Base-by-base conservation (phyloP, 2,113 vertebrate genomes). In the Tetraodon nigroviridis region DNA sequence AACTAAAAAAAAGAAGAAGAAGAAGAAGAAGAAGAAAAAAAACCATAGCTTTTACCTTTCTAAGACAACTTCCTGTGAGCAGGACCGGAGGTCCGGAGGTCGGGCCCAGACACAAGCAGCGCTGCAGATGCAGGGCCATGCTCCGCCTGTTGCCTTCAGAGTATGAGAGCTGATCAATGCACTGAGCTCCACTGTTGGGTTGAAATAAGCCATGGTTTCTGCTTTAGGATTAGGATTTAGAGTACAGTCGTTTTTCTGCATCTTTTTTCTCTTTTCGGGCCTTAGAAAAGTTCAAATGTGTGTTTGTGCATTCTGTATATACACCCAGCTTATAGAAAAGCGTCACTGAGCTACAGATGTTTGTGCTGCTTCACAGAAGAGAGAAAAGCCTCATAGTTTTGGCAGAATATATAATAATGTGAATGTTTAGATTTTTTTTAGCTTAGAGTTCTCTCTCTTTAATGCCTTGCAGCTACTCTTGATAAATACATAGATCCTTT, bases 71-170 rank as follows among this genome's bases (percentile, higher is more conserved):
- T 84, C 88, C 82, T 87, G 84, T 58, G 76, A 78, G 83, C 58
- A 75, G 55, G 67, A 79, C 27, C 49, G 62, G 64, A 52, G 77
- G 86, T 80, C 76, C 47, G 64, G 61, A 51, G 42, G 61, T 61
- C 59, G 69, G 79, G 67, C 73, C 74, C 62, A 45, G 80, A 80
- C 76, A 76, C 73, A 70, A 63, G 53, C 72, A 52, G 69, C 57
- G 71, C 78, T 77, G 76, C 82, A 81, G 81, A 83, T 58, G 55
- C 86, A 87, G 80, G 89, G 88, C 88, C 85, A 87, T 86, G 86
- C 78, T 86, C 65, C 85, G 76, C 82, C 75, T 75, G 71, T 86
- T 90, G 86, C 87, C 89, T 89, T 89, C 78, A 75, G 84, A 77
- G 72, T 78, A 58, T 71, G 69, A 83, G 14, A 66, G 81, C 84